Evolutionary conservation across 2,113 vertebrate species (phyloP).

Genomic region (Indicator maculatus): DNA sequence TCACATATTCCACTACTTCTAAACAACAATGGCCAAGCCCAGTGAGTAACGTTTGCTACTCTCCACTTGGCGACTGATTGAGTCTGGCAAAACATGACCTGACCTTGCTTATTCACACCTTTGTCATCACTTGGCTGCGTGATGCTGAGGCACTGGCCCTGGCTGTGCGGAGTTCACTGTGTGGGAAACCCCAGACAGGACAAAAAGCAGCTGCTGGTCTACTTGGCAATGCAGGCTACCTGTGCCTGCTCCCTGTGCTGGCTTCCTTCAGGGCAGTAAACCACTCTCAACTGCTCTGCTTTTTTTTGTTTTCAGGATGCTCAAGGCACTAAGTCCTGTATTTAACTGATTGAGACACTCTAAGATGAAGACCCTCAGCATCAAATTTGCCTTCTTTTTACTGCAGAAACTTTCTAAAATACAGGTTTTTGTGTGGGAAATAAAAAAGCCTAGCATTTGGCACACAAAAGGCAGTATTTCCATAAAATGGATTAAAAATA

Average conservation of each 20-base stretch:
- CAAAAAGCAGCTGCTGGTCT: background rate
- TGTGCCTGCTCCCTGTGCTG: background rate
- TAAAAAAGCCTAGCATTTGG: background rate
- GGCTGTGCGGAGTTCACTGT: fast-evolving
- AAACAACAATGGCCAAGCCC: slow-evolving; percentile 45
- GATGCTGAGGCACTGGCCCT: background rate
- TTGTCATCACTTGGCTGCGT: slow-evolving; percentile 37
- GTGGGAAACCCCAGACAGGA: slow-evolving; percentile 10
- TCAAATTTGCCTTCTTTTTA: background rate
- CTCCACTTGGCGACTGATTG: background rate
- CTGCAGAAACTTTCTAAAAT: background rate
- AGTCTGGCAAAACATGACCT: slow-evolving; percentile 15
- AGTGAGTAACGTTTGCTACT: slow-evolving; percentile 52
- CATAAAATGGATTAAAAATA: background rate
- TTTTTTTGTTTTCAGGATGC: background rate
- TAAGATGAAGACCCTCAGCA: background rate
- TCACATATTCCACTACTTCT: slow-evolving; percentile 50
- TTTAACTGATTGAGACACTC: background rate
- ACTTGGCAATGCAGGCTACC: background rate
- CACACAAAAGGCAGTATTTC: background rate
- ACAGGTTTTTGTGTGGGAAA: background rate
- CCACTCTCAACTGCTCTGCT: fast-evolving
- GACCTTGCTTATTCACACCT: slow-evolving; percentile 61
- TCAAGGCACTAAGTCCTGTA: background rate
- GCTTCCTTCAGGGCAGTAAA: background rate